These are phyloP conservation scores for Drosophila nigrodunni DNA, from an alignment of 1,140 invertebrate genomes.

Conservation along the genomic window DNA sequence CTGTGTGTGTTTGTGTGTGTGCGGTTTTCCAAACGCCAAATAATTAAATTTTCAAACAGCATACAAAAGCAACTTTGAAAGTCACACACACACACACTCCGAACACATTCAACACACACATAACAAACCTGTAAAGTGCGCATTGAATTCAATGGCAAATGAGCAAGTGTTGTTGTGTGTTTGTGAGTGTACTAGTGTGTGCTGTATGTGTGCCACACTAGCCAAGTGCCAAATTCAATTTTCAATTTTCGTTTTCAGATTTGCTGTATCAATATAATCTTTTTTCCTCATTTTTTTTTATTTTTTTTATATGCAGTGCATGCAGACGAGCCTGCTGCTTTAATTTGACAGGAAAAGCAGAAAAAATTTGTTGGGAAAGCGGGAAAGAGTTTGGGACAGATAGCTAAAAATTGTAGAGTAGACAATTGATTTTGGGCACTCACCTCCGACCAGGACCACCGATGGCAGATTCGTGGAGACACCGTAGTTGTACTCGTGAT, in stretches of 20 bases:
- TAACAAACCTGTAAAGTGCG: slow-evolving; percentile 40
- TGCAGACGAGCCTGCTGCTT: slow-evolving; percentile 57
- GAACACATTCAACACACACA: slow-evolving; percentile 17
- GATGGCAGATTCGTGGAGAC: slow-evolving; percentile 93
- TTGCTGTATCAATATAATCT: slow-evolving; percentile 38
- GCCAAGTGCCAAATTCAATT: slow-evolving; percentile 64
- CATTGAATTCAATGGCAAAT: slow-evolving; percentile 64
- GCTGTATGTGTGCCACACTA: slow-evolving; percentile 6
- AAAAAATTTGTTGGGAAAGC: neutral
- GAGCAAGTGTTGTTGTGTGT: slow-evolving; percentile 52
- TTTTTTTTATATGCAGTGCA: slow-evolving; percentile 48
- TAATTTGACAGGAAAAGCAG: slow-evolving; percentile 33
- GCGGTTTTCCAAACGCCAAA: slow-evolving; percentile 57
- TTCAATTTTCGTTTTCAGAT: slow-evolving; percentile 72
- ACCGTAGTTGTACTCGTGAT: slow-evolving; percentile 92
- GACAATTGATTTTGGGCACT: slow-evolving; percentile 76
- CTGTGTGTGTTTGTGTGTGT: neutral
- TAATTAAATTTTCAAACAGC: slow-evolving; percentile 80
- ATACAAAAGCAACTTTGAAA: slow-evolving; percentile 70
- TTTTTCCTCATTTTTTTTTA: slow-evolving; percentile 15
- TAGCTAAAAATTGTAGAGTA: slow-evolving; percentile 13
- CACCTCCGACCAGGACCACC: slow-evolving; percentile 95
- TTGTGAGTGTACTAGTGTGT: neutral
- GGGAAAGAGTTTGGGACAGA: slow-evolving; percentile 27
- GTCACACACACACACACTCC: slow-evolving; percentile 45